Conservation (phyloP, 2,797 vertebrate species). For the Bradypodion pumilum region DNA sequence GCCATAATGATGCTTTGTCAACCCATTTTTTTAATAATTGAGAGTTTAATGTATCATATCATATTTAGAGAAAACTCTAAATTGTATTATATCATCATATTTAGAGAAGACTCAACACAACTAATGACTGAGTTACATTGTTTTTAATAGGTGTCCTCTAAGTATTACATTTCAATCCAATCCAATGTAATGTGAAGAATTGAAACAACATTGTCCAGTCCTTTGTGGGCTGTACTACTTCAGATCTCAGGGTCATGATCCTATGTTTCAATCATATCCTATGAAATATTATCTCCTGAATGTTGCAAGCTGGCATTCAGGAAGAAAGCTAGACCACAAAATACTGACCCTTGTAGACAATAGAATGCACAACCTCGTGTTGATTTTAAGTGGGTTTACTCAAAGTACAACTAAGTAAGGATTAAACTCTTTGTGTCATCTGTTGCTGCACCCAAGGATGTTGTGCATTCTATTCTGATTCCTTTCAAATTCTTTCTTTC, state of each 20-base stretch:
- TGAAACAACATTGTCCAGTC: not conserved
- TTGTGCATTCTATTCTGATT: no score
- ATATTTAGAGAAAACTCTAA: no score
- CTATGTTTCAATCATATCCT: no score
- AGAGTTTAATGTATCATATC: not conserved
- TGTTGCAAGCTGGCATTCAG: no score
- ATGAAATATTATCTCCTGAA: no score
- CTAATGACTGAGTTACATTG: not conserved
- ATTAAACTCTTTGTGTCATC: not conserved
- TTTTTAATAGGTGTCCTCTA: not conserved
- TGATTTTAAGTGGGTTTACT: not conserved
- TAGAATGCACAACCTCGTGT: no score
- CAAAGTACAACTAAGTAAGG: not conserved
- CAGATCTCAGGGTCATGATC: not conserved
- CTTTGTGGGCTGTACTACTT: not conserved
- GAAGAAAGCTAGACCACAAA: no score
- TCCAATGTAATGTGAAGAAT: not conserved
- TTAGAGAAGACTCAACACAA: not conserved
- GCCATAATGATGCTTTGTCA: not conserved
- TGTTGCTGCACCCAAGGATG: not conserved
- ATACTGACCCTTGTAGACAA: no score
- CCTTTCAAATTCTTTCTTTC: not conserved
- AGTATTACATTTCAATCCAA: not conserved
- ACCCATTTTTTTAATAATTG: not conserved
- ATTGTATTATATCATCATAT: no score